Percentiles rank a stretch among this genome's conserved stretches.
These are phyloP conservation scores for Procapra przewalskii DNA, from an alignment of 2,113 vertebrate genomes.

Conservation along the genomic window DNA sequence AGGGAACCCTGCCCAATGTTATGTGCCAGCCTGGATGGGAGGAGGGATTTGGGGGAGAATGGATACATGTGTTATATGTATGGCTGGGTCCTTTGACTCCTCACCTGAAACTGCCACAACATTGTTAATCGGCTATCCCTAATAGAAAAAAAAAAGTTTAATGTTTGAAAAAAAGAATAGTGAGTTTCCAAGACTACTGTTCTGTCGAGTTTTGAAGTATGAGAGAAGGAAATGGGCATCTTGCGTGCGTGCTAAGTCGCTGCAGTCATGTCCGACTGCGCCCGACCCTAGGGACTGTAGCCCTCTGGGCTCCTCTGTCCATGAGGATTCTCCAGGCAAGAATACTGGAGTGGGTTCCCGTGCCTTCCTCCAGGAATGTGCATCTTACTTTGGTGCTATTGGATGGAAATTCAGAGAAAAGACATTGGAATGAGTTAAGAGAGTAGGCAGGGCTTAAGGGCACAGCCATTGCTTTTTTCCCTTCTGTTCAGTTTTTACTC, in stretches of 20 bases:
- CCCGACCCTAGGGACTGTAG: not conserved
- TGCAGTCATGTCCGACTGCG: rapidly evolving
- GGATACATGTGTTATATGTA: not conserved
- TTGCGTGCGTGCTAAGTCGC: not conserved
- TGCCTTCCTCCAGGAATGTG: not conserved
- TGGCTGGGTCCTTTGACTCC: not conserved
- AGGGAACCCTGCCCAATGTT: not conserved
- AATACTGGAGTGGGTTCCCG: not conserved
- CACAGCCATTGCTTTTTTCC: not conserved
- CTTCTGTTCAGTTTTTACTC: not conserved
- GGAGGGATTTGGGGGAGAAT: not conserved
- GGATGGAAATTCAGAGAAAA: not conserved
- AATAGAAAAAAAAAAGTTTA: not conserved
- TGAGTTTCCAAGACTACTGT: not conserved
- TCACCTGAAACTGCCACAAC: not conserved
- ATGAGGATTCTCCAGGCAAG: not conserved
- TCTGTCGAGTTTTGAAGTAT: conserved; percentile 19
- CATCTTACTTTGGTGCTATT: conserved; percentile 24
- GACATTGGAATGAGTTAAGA: not conserved
- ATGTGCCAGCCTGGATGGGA: not conserved
- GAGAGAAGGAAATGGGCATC: conserved; percentile 38
- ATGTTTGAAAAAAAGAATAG: not conserved
- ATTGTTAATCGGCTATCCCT: not conserved
- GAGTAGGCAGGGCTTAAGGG: not conserved
- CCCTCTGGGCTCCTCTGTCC: not conserved